phyloP scores from a whole-genome alignment of 2,113 vertebrate species.

The Gobio gobio region DNA sequence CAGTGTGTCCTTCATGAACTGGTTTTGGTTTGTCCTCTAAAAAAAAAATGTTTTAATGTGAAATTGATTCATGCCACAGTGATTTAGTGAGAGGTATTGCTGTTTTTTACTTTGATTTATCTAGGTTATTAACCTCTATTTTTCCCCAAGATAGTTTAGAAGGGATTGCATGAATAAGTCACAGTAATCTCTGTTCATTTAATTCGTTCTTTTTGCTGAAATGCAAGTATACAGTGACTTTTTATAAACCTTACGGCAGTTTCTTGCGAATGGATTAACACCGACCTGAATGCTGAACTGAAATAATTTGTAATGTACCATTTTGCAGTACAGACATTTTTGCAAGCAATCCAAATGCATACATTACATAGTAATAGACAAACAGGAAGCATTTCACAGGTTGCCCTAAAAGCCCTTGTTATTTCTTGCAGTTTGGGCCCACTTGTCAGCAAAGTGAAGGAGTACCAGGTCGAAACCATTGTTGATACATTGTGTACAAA shows the following conservation, averaged over 20 bases:
- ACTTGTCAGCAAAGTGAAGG: slow-evolving; percentile 98
- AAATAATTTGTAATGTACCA: background rate
- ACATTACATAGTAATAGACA: background rate
- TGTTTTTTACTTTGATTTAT: background rate
- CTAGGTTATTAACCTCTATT: background rate
- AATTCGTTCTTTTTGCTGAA: background rate
- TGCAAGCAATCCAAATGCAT: background rate
- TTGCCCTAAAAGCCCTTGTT: background rate
- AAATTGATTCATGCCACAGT: slow-evolving; percentile 29
- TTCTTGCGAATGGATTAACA: background rate
- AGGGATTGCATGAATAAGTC: background rate
- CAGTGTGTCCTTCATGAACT: background rate
- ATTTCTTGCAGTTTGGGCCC: slow-evolving; percentile 86
- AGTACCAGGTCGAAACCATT: slow-evolving; percentile 99
- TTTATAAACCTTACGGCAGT: background rate
- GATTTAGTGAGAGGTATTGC: slow-evolving; percentile 22
- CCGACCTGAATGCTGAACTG: background rate
- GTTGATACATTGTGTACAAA: slow-evolving; percentile 99
- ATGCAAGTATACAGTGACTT: background rate
- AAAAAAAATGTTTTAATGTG: slow-evolving; percentile 15
- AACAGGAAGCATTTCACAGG: background rate
- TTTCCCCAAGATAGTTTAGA: background rate
- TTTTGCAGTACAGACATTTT: background rate
- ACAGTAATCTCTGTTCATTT: background rate
- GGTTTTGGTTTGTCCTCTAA: background rate